Evolutionary conservation across 2,113 vertebrate genomes (phyloP).

Genomic region (Protomyctophum bolini): DNA sequence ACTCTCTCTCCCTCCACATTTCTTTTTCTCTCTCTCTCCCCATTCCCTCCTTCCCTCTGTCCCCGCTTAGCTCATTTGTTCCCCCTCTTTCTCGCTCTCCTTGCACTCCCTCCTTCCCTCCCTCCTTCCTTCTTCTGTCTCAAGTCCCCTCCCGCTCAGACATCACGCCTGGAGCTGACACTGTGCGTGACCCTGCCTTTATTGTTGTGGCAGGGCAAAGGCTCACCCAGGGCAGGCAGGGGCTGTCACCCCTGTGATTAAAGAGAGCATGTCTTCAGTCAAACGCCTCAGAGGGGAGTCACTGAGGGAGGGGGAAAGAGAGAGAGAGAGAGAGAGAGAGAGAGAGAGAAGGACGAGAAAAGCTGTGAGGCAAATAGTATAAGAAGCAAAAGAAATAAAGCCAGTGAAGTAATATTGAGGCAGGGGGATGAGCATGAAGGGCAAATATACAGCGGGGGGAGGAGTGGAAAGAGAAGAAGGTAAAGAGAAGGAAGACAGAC

Average conservation of each 20-base stretch:
- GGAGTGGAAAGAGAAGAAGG: background rate
- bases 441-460: background rate
- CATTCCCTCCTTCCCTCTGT: background rate
- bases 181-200: slow-evolving; percentile 76
- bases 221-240: slow-evolving; percentile 68
- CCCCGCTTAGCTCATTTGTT: background rate
- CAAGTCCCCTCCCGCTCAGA: slow-evolving; percentile 38
- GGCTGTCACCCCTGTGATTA: slow-evolving; percentile 76
- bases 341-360: background rate
- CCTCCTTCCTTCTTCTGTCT: slow-evolving; percentile 24
- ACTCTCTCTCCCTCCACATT: slow-evolving; percentile 1
- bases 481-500: background rate
- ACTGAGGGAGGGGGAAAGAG: slow-evolving; percentile 37
- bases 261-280: slow-evolving; percentile 77
- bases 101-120: slow-evolving; percentile 12
- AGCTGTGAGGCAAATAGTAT: background rate
- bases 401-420: slow-evolving; percentile 1
- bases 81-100: background rate
- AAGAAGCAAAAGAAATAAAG: background rate
- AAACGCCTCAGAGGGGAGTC: slow-evolving; percentile 64
- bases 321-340: slow-evolving; percentile 3
- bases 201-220: slow-evolving; percentile 71
- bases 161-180: slow-evolving; percentile 68
- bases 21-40: background rate
- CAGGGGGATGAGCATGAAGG: background rate